A percentile compares a stretch with the other conserved stretches of the same genome.
Evolutionary conservation across 2,113 vertebrate species (phyloP).

Genomic region (Grammomys dolichurus): DNA sequence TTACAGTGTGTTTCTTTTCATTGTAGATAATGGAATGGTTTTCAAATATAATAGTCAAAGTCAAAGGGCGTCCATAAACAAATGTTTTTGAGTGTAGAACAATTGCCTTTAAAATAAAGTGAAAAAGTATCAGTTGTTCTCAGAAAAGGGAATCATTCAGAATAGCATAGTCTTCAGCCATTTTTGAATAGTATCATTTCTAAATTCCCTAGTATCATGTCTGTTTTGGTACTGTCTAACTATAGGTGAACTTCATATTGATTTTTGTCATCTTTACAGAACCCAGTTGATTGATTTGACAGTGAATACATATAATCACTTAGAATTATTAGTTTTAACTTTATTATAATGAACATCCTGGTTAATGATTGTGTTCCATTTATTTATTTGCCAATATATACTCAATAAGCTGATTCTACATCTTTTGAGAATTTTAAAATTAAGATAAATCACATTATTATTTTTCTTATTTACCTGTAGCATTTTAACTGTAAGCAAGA

Average conservation of each 20-base stretch:
- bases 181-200: background rate
- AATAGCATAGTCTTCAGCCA: background rate
- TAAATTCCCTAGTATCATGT: too few species aligned
- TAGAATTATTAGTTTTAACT: background rate
- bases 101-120: background rate
- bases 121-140: background rate
- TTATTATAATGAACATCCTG: background rate
- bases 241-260: background rate
- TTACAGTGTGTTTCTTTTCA: background rate
- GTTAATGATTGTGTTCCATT: background rate
- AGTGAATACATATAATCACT: background rate
- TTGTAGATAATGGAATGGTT: background rate
- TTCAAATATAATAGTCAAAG: slow-evolving; percentile 8
- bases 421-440: background rate
- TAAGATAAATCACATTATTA: background rate
- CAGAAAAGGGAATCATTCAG: background rate
- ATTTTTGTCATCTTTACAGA: background rate
- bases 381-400: background rate
- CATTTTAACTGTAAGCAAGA: background rate
- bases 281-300: background rate
- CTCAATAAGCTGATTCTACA: background rate
- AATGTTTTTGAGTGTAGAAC: background rate
- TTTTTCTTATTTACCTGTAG: background rate
- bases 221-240: background rate
- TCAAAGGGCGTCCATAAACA: background rate